Evolutionary conservation across 2,888 invertebrate genomes (phyloP).

Genomic region (Pammene fasciana): DNA sequence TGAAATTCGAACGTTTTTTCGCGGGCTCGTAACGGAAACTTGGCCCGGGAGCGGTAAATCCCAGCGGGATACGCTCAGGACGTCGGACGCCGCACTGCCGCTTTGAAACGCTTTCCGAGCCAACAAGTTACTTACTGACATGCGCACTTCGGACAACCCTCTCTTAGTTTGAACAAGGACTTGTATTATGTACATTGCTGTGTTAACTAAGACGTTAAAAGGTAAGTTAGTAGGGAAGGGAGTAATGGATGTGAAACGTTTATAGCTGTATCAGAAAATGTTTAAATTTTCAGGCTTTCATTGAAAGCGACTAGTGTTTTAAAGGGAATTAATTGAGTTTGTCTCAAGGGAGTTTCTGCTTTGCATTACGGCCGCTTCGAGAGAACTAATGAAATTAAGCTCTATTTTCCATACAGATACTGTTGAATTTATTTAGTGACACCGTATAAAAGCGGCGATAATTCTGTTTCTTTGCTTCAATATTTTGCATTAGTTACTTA

Average conservation of each 20-base stretch:
- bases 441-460: conserved; percentile 36
- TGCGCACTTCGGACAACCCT: conserved; percentile 69
- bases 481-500: conserved; percentile 31
- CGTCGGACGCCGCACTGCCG: conserved; percentile 78
- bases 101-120: conserved; percentile 62
- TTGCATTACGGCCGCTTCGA: conserved; percentile 73
- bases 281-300: conserved; percentile 70
- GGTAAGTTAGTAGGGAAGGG: background rate
- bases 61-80: conserved; percentile 59
- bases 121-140: conserved; percentile 80
- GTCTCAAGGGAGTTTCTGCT: conserved; percentile 78
- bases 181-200: conserved; percentile 14
- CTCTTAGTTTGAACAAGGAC: conserved; percentile 47
- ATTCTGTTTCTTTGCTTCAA: conserved; percentile 33
- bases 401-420: conserved; percentile 61
- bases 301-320: conserved; percentile 69
- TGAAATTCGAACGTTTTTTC: conserved; percentile 47
- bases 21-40: conserved; percentile 52
- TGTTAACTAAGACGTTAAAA: background rate
- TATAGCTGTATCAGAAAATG: conserved; percentile 53
- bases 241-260: conserved; percentile 19
- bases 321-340: conserved; percentile 80
- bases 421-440: conserved; percentile 46
- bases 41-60: conserved; percentile 51
- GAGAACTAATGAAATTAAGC: conserved; percentile 75